phyloP scores from a whole-genome alignment of 2,113 vertebrate genomes.

The Acanthisitta chloris region DNA sequence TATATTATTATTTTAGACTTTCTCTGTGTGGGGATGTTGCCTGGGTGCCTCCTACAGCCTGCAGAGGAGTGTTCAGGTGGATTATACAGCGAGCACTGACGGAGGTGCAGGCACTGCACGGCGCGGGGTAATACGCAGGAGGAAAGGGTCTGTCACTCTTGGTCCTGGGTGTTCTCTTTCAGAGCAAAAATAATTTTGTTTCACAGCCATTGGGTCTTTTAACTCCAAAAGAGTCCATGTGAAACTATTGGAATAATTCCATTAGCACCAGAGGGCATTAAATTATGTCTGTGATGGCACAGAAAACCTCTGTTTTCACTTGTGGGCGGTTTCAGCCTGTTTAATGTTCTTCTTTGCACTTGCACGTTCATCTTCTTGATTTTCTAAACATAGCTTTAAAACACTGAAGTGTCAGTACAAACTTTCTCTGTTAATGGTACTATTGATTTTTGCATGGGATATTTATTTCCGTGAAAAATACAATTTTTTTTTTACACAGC shows the following conservation, averaged over 20 bases:
- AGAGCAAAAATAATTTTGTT: neutral
- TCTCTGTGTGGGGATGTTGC: neutral
- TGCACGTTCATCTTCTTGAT: neutral
- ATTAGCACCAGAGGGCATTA: neutral
- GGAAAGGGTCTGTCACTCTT: neutral
- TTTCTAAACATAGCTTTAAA: neutral
- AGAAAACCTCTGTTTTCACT: neutral
- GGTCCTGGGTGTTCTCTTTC: neutral
- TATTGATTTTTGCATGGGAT: neutral
- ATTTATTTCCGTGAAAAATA: neutral
- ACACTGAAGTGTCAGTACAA: neutral
- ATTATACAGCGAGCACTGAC: neutral
- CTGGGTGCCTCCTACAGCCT: neutral
- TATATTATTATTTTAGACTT: neutral
- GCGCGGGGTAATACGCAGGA: neutral
- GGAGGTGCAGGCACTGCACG: accelerated
- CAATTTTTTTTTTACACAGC: neutral
- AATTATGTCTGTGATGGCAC: neutral
- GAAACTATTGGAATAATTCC: neutral
- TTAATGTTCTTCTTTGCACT: neutral
- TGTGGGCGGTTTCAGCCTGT: neutral
- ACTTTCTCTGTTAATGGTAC: neutral
- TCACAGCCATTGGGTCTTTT: neutral
- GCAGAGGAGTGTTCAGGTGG: neutral
- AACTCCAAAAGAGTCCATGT: neutral